Base-by-base conservation (phyloP, 1,140 invertebrate genomes). In the Dysdera silvatica region DNA sequence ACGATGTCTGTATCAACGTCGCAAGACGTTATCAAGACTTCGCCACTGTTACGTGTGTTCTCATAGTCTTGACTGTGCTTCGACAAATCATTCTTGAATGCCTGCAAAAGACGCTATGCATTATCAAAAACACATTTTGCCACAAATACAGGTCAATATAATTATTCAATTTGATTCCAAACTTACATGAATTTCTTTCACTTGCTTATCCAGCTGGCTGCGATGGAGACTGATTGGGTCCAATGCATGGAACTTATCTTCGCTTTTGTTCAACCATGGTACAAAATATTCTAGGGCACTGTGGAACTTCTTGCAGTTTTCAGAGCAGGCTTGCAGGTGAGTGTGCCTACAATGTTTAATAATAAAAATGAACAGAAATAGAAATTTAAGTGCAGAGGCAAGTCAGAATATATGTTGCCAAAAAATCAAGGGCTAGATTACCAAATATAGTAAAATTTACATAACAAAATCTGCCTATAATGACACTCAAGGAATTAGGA, bases 1-100 rank as follows among this genome's bases (percentile, higher is more conserved):
- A 97, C 87, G 12, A 87, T 83, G 45, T 94, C 89, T 72, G 94
- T 89, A 71, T 95, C 92, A 54, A 88, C 84, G 71, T 96, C 91
- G 66, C 91, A 93, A 53, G 87, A 82, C 3, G 82, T 82, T 51
- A 80, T 72, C 49, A 96, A 90, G 0, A 87, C 87, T 68, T 95
- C 89, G 12, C 91, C 92, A 3, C 87, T 78, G 0, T 83, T 87
- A 72, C 84, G 86, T 62, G 87, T 87, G 72, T 89, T 89, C 69
- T 96, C 92, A 73, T 88, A 95, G 75, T 96, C 93, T 10, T 89
- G 91, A 48, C 89, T 89, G 66, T 87, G 87, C 72, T 92, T 89
- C 84, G 90, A 74, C 4, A 95, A 84, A 70, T 96, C 94, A 73
- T 92, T 95, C 68, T 91, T 84, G 76, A 96, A 88, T 2, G 67